Conservation (phyloP, 2,797 vertebrate genomes). For the Pempheris klunzingeri region DNA sequence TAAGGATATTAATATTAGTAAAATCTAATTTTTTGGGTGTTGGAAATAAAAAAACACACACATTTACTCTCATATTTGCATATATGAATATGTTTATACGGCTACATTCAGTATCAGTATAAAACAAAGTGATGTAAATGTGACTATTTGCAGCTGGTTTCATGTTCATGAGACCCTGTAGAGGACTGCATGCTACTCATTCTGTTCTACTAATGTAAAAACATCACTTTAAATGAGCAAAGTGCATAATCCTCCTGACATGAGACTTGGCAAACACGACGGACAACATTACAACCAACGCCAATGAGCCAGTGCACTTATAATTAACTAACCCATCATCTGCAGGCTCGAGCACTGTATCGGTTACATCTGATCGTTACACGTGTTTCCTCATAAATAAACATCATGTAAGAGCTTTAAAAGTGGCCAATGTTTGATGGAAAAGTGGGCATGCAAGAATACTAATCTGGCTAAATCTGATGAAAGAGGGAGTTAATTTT, state of each 20-base stretch:
- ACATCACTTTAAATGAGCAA: slow-evolving; percentile 55
- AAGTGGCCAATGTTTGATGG: slow-evolving; percentile 53
- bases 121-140: slow-evolving; percentile 40
- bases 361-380: slow-evolving; percentile 32
- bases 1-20: not conserved
- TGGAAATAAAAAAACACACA: not conserved
- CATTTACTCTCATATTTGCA: slow-evolving; percentile 19
- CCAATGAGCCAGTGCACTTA: slow-evolving; percentile 65
- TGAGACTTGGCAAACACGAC: slow-evolving; percentile 60
- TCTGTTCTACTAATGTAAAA: slow-evolving; percentile 64
- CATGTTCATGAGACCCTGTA: slow-evolving; percentile 20
- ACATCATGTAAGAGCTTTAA: slow-evolving; percentile 31
- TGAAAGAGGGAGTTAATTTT: slow-evolving; percentile 17
- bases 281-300: slow-evolving; percentile 36
- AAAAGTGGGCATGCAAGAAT: slow-evolving; percentile 67
- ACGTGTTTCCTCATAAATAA: slow-evolving; percentile 35
- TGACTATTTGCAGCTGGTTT: slow-evolving; percentile 63
- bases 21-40: slow-evolving; percentile 3
- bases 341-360: slow-evolving; percentile 17
- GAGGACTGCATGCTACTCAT: slow-evolving; percentile 35
- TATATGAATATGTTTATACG: slow-evolving; percentile 13
- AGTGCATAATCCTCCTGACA: slow-evolving; percentile 68
- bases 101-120: slow-evolving; percentile 66
- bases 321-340: slow-evolving; percentile 37
- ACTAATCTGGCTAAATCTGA: slow-evolving; percentile 58